phyloP scores from a whole-genome alignment of 2,797 vertebrate genomes.

The Todus mexicanus region DNA sequence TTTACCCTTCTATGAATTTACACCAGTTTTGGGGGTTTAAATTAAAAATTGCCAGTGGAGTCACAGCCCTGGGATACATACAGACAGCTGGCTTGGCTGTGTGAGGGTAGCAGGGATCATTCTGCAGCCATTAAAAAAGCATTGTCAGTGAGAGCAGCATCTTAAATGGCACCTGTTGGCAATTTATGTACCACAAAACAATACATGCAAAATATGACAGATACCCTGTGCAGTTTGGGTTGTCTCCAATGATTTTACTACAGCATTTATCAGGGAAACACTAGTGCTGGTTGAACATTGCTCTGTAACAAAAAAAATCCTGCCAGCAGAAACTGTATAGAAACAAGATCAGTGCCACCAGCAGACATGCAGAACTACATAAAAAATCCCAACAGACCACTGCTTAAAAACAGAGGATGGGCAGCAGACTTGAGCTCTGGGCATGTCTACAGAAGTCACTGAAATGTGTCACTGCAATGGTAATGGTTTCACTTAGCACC shows the following conservation, averaged over 20 bases:
- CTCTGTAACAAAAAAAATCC: not conserved
- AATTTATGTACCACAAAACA: not conserved
- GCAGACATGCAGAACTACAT: not conserved
- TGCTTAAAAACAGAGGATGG: not conserved
- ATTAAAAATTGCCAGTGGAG: not conserved
- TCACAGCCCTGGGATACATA: not conserved
- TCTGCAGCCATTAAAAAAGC: not conserved
- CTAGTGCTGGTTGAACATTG: not conserved
- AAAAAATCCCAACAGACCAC: not conserved
- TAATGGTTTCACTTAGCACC: not conserved
- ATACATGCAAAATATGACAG: not conserved
- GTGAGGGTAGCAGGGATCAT: not conserved
- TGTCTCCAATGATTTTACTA: not conserved
- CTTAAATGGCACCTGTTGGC: not conserved
- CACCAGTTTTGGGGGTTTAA: not conserved
- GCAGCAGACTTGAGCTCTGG: not conserved
- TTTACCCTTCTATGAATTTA: not conserved
- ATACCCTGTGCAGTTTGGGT: not conserved
- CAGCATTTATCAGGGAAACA: not conserved
- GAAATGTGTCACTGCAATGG: not conserved
- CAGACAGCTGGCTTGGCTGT: not conserved
- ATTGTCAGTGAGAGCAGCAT: not conserved
- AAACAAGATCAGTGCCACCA: not conserved
- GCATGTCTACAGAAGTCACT: not conserved
- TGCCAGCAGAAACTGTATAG: not conserved